phyloP scores from a whole-genome alignment of 2,888 invertebrate genomes.

The Sceliomorpha sp. region DNA sequence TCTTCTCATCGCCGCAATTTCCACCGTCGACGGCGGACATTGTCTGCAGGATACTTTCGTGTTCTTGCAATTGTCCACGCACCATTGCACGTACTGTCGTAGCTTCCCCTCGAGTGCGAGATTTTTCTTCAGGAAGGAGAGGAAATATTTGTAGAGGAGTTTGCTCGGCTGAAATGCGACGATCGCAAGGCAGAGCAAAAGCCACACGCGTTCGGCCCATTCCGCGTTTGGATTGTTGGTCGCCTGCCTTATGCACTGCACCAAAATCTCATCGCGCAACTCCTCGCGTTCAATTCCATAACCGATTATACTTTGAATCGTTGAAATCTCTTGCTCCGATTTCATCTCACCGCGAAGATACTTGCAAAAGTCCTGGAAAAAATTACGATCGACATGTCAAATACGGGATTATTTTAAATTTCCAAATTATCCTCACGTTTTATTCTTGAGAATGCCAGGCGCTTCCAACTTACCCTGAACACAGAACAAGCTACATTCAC shows the following conservation, averaged over 20 bases:
- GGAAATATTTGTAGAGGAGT: slow-evolving; percentile 89
- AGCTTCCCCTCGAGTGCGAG: slow-evolving; percentile 85
- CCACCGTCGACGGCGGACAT: slow-evolving; percentile 94
- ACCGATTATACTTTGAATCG: slow-evolving; percentile 91
- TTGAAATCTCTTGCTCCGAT: slow-evolving; percentile 89
- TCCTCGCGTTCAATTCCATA: slow-evolving; percentile 95
- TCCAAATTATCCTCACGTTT: no score
- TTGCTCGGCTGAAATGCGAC: slow-evolving; percentile 96
- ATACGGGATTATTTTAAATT: no score
- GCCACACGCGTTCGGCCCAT: slow-evolving; percentile 92
- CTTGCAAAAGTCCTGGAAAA: slow-evolving; percentile 90
- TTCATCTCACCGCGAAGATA: slow-evolving; percentile 94
- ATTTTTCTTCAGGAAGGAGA: slow-evolving; percentile 88
- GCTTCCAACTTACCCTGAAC: slow-evolving; percentile 89
- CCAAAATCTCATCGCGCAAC: slow-evolving; percentile 93
- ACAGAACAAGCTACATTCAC: slow-evolving; percentile 93
- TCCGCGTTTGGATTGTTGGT: slow-evolving; percentile 94
- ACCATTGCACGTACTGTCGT: slow-evolving; percentile 95
- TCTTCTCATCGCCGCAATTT: slow-evolving; percentile 95
- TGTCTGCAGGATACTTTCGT: slow-evolving; percentile 90
- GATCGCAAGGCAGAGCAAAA: slow-evolving; percentile 92
- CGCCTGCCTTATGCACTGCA: slow-evolving; percentile 92
- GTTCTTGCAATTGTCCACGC: slow-evolving; percentile 94
- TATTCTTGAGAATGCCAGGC: no score
- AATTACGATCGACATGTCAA: no score